These are phyloP conservation scores for Phycodurus eques DNA, from an alignment of 2,113 vertebrate genomes.

Conservation along the genomic window DNA sequence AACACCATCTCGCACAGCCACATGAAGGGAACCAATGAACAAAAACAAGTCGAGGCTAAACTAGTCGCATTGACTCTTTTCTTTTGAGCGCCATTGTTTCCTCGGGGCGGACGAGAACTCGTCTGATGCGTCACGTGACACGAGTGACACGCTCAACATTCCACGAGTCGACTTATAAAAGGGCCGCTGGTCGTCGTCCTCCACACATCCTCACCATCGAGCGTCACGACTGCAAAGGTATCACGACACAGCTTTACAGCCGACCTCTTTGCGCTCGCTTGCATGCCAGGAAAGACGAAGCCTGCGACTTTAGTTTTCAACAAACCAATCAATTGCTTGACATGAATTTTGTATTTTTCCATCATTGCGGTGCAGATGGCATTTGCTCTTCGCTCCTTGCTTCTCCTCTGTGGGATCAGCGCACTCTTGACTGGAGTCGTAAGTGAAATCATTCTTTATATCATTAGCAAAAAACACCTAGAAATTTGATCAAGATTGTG, in stretches of 20 bases:
- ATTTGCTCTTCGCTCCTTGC: not conserved
- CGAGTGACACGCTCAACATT: not conserved
- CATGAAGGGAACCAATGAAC: not conserved
- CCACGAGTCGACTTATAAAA: not conserved
- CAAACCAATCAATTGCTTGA: not conserved
- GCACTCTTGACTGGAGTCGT: not conserved
- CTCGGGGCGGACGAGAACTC: not conserved
- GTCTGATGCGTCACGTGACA: not conserved
- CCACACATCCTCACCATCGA: not conserved
- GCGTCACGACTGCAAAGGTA: constrained; percentile 1
- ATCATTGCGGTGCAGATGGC: not conserved
- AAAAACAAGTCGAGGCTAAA: not conserved
- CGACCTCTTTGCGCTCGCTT: not conserved
- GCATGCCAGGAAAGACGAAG: not conserved
- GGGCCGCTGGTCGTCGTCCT: no score
- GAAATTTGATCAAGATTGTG: not conserved
- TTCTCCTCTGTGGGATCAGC: constrained; percentile 8
- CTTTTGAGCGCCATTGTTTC: not conserved
- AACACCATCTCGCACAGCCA: not conserved
- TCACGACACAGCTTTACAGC: not conserved
- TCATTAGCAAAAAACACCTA: no score
- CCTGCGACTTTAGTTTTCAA: not conserved
- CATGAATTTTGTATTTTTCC: not conserved
- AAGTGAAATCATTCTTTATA: not conserved
- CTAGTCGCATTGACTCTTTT: not conserved